These are phyloP conservation scores for Brachionus manjavacas DNA, from an alignment of 1,140 invertebrate genomes.

Conservation along the genomic window DNA sequence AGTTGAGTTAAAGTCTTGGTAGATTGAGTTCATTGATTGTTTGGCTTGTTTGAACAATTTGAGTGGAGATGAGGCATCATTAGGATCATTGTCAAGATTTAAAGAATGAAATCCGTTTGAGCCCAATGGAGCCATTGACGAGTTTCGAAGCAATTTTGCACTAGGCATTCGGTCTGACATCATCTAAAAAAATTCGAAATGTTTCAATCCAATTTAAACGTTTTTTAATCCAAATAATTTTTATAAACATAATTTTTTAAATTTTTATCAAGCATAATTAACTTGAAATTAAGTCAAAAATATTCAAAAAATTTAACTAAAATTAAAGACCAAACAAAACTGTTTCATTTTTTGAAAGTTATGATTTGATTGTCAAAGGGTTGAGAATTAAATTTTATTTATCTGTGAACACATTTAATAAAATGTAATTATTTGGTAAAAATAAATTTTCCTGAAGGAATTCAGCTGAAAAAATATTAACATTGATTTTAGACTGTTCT, in stretches of 20 bases:
- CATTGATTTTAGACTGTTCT: too few relatives aligned
- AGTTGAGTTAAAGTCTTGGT: not conserved
- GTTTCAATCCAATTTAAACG: not conserved
- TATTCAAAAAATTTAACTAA: not conserved
- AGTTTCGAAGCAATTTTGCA: not conserved
- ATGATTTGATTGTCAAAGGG: not conserved
- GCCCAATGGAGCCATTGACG: not conserved
- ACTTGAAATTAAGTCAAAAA: not conserved
- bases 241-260: not conserved
- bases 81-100: not conserved
- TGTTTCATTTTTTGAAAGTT: not conserved
- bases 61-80: not conserved
- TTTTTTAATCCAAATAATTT: not conserved
- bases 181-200: not conserved
- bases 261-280: not conserved
- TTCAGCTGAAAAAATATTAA: too few relatives aligned
- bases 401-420: not conserved
- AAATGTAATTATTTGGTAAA: not conserved
- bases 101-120: not conserved
- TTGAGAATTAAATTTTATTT: not conserved
- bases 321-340: not conserved
- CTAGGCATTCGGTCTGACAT: conserved; percentile 19
- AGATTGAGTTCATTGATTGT: conserved; percentile 19
- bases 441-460: too few relatives aligned
- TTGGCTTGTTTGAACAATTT: conserved; percentile 23